Evolutionary conservation across 2,113 vertebrate genomes (phyloP).

Genomic region (human (Homo sapiens)): GRCh38 chr11:112781501-112782000

Average conservation of each 20-base stretch:
- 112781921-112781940: not conserved
- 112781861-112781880: not conserved
- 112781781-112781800: not conserved
- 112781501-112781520: not conserved
- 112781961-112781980: not conserved
- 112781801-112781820: not conserved
- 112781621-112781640: not conserved
- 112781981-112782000: not conserved
- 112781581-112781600: not conserved
- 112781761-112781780: not conserved
- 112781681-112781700: not conserved
- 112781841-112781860: not conserved
- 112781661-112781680: not conserved
- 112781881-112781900: not conserved
- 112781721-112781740: not conserved
- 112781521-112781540: fast-evolving
- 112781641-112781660: not conserved
- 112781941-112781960: not conserved
- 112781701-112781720: not conserved
- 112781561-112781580: not conserved
- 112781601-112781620: no score
- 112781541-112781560: not conserved
- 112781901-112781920: not conserved
- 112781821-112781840: not conserved
- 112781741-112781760: not conserved